Base-by-base conservation (phyloP, 2,797 vertebrate species). In the Spinus pinus region DNA sequence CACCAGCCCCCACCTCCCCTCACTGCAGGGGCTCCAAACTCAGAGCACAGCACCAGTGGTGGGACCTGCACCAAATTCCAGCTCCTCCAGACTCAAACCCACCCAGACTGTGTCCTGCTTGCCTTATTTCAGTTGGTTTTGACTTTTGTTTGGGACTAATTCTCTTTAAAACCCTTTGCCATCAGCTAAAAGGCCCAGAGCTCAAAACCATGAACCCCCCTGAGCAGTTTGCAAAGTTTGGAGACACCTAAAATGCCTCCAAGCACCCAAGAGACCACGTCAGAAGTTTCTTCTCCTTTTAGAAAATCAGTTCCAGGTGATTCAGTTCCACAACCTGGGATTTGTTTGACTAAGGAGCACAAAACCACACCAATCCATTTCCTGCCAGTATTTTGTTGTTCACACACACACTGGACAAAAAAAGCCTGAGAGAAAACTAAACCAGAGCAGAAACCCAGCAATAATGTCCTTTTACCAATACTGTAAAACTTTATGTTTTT, bases 261-360 rank as follows among this genome's bases (percentile, higher is more conserved):
- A 5, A 75, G 58, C 46, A 56, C 5, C 37, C 2, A 1, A 15
- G 0, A 51, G 30, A 22, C 6, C 39, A 4, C 28, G 7, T 2
- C 1, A 67, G 9, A 53, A 80, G 24, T 5, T 57, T 19, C 46
- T 60, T 31, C 23, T 92, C 24, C 11, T 50, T 51, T 56, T 31
- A 57, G 67, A 35, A 78, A 31, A 70, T 23, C 4, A 54, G 14
- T 14, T 51, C 41, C 22, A 61, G 44, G 39, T 11, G 44, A 74
- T 39, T 79, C 50, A n/a, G 37, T 42, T 21, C 27, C 64, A 56
- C 18, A 8, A 20, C 0, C 0, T 2, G n/a, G 12, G 25, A 0
- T 14, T 53, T 47, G 51, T 69, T 51, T n/a, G 30, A 75, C 18
- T 23, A 6, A 37, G 31, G 39, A 77, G 20, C 39, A 46, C 23